Evolutionary conservation across 1,140 invertebrate species (phyloP).

Genomic region (Drosophila lini): DNA sequence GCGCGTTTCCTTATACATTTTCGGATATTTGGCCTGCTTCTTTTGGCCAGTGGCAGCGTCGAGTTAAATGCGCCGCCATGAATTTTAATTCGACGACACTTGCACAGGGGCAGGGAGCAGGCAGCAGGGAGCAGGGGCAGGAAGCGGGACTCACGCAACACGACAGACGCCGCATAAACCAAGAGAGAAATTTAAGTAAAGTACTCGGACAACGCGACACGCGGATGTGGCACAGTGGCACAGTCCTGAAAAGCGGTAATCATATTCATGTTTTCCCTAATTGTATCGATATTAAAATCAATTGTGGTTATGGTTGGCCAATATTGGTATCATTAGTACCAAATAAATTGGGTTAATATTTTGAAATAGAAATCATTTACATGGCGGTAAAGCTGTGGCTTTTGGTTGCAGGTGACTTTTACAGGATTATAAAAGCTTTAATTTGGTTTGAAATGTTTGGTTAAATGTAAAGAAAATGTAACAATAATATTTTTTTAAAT

Average conservation of each 20-base stretch:
- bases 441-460: background rate
- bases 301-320: background rate
- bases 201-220: conserved; percentile 19
- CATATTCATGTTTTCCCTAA: background rate
- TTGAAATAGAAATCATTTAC: background rate
- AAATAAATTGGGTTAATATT: conserved; percentile 8
- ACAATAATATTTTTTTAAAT: background rate
- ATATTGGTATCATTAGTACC: conserved; percentile 4
- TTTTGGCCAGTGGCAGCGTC: conserved; percentile 56
- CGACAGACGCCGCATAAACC: conserved; percentile 63
- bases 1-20: conserved; percentile 33
- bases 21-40: conserved; percentile 25
- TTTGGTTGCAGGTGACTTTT: background rate
- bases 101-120: conserved; percentile 45
- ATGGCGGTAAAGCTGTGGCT: background rate
- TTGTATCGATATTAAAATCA: background rate
- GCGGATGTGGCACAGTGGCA: conserved; percentile 24
- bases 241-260: background rate
- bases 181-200: conserved; percentile 67
- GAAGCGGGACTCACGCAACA: conserved; percentile 60
- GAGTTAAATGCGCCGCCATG: conserved; percentile 79
- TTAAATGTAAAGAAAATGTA: background rate
- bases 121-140: conserved; percentile 13
- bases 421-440: background rate
- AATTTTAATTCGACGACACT: conserved; percentile 82